A percentile compares a stretch with the other conserved stretches of the same genome.
Conservation (phyloP, 2,888 invertebrate species). For the Apamea sordens region DNA sequence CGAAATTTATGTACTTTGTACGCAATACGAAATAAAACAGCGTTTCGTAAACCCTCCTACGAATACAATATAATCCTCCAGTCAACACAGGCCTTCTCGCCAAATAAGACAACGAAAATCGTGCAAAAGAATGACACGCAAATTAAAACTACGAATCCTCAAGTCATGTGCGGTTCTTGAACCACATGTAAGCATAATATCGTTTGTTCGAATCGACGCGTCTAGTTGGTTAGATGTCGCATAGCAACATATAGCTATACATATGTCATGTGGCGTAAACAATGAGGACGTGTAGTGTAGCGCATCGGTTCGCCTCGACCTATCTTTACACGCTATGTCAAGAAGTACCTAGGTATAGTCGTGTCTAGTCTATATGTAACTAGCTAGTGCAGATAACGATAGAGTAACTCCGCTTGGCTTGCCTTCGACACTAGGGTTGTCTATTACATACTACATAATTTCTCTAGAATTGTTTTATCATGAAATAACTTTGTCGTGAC, state of each 20-base stretch:
- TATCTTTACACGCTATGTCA: conserved; percentile 71
- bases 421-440: conserved; percentile 64
- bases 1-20: conserved; percentile 19
- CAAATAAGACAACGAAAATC: conserved; percentile 6
- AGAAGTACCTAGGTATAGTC: conserved; percentile 63
- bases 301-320: conserved; percentile 77
- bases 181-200: conserved; percentile 34
- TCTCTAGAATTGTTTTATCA: background rate
- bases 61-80: conserved; percentile 13
- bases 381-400: conserved; percentile 65
- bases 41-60: conserved; percentile 2
- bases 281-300: conserved; percentile 68
- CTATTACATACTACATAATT: conserved; percentile 32
- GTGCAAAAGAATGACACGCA: conserved; percentile 29
- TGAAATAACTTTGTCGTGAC: conserved; percentile 1
- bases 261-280: conserved; percentile 70
- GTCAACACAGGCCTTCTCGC: background rate
- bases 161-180: conserved; percentile 20
- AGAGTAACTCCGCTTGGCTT: conserved; percentile 56
- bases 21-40: conserved; percentile 22
- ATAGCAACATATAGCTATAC: conserved; percentile 62
- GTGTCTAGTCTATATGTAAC: conserved; percentile 62
- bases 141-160: conserved; percentile 26
- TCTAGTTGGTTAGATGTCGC: conserved; percentile 44
- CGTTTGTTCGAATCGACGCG: conserved; percentile 31